Conservation (phyloP, 2,888 invertebrate genomes). For the Conchocele bisecta region DNA sequence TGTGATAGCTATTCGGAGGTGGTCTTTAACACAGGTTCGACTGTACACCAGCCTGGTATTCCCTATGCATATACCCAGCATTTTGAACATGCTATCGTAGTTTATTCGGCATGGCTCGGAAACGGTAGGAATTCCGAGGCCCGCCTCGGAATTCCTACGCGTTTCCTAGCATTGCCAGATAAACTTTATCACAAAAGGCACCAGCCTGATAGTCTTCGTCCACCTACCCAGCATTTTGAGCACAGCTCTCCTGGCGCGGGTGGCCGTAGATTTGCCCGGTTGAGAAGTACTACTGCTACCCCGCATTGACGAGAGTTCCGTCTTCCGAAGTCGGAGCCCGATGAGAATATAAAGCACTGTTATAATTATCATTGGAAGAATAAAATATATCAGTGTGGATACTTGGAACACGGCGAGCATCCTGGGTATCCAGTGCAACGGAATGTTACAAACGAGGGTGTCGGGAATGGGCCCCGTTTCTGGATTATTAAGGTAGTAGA, state of each 20-base stretch:
- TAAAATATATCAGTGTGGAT: slow-evolving; percentile 92
- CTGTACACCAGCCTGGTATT: no score
- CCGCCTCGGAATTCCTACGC: no score
- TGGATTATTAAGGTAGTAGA: slow-evolving; percentile 67
- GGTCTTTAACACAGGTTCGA: no score
- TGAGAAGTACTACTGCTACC: slow-evolving; percentile 27
- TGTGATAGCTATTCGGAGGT: no score
- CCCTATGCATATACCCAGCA: no score
- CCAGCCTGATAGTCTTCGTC: no score
- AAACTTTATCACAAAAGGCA: no score
- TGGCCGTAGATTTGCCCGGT: slow-evolving; percentile 57
- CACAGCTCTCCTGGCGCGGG: slow-evolving; percentile 69
- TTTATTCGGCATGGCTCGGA: no score
- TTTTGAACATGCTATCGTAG: no score
- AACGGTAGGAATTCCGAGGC: no score
- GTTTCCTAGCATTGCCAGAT: no score
- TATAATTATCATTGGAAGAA: slow-evolving; percentile 89
- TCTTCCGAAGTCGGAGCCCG: slow-evolving; percentile 72
- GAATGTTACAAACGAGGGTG: slow-evolving; percentile 77
- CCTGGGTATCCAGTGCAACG: slow-evolving; percentile 61
- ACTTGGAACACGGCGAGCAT: slow-evolving; percentile 87
- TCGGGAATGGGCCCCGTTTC: slow-evolving; percentile 64
- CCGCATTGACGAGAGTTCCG: slow-evolving; percentile 43
- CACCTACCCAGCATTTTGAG: slow-evolving; percentile 77
- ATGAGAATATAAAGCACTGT: slow-evolving; percentile 87